phyloP scores from a whole-genome alignment of 2,113 vertebrate species.

The Oryzias celebensis region DNA sequence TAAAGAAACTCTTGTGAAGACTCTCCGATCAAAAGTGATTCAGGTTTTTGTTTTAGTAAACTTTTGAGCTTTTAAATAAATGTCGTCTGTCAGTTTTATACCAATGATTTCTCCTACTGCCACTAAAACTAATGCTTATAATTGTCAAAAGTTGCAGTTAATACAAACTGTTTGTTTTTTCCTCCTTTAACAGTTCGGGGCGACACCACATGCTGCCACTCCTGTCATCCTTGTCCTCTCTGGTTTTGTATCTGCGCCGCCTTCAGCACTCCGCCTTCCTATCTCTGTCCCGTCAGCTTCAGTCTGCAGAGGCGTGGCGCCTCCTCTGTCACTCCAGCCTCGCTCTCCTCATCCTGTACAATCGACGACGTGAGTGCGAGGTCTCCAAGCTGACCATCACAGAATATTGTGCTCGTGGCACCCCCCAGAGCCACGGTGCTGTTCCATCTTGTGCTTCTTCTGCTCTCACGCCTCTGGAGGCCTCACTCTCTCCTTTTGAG shows the following conservation, averaged over 20 bases:
- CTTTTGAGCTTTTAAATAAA: neutral
- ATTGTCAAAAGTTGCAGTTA: neutral
- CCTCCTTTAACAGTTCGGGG: slow-evolving; percentile 49
- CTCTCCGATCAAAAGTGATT: too few species aligned
- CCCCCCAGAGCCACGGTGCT: slow-evolving; percentile 64
- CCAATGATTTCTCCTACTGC: too few species aligned
- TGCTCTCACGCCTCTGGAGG: slow-evolving; percentile 72
- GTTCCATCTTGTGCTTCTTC: slow-evolving; percentile 59
- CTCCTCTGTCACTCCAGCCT: slow-evolving; percentile 81
- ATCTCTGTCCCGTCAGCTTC: slow-evolving; percentile 72
- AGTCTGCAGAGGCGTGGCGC: slow-evolving; percentile 79
- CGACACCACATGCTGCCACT: slow-evolving; percentile 78
- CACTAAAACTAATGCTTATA: too few species aligned
- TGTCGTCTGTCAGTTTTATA: too few species aligned
- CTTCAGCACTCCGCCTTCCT: slow-evolving; percentile 78
- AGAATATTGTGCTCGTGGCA: slow-evolving; percentile 71
- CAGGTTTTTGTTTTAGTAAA: neutral
- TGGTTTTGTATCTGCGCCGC: slow-evolving; percentile 77
- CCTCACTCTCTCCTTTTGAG: slow-evolving; percentile 78
- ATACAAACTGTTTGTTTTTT: too few species aligned
- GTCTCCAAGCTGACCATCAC: slow-evolving; percentile 77
- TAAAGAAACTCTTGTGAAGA: too few species aligned
- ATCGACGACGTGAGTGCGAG: slow-evolving; percentile 79
- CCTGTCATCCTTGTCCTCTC: slow-evolving; percentile 77
- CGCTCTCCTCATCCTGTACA: slow-evolving; percentile 81